Evolutionary conservation across 1,140 invertebrate species (phyloP), one percentile per base, ranked within the genome.

Genomic region (Zaprionus ghesquierei): DNA sequence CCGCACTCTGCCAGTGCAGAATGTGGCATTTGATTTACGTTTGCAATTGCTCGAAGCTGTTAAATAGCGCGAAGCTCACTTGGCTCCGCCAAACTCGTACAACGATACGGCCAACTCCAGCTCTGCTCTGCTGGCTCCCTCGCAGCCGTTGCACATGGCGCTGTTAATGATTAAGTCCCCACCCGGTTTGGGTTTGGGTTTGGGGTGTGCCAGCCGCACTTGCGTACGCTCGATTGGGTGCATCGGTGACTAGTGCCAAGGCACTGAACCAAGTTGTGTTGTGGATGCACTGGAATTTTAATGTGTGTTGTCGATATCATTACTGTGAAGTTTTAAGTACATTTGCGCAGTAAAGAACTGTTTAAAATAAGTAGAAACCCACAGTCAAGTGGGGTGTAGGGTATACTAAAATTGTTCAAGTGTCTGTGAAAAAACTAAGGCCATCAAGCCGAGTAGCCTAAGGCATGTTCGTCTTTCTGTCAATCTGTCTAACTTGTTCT

Each of bases 1-100:
- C 12, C 29, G 27, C n/a, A 13, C 29, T 53, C 63, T 79, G 79
- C 69, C 73, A 79, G 20, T 72, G 73, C 69, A 72, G 51, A 79
- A 75, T 87, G 82, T 89, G 73, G 65, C 79, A 74, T 69, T 89
- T 89, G 85, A 87, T 87, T 87, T 89, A 87, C 77, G 84, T 65
- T 82, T 61, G 64, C 77, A 75, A 77, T 79, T 77, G 77, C 84
- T 72, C 38, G 58, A 68, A 72, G 79, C 76, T 77, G 73, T 87
- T 84, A 77, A 89, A 72, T 58, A 71, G 68, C 51, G 50, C 54
- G 27, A 9, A 46, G 41, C 35, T n/a, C n/a, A 46, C 18, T 20
- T 46, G 38, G 15, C 38, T 18, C 38, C 15, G 15, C 38, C 38
- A 44, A 18, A 44, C 38, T 33, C 8, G 3, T 44, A 2, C n/a